Base-by-base conservation (phyloP, 2,888 invertebrate genomes). In the Pristionchus maxplancki region DNA sequence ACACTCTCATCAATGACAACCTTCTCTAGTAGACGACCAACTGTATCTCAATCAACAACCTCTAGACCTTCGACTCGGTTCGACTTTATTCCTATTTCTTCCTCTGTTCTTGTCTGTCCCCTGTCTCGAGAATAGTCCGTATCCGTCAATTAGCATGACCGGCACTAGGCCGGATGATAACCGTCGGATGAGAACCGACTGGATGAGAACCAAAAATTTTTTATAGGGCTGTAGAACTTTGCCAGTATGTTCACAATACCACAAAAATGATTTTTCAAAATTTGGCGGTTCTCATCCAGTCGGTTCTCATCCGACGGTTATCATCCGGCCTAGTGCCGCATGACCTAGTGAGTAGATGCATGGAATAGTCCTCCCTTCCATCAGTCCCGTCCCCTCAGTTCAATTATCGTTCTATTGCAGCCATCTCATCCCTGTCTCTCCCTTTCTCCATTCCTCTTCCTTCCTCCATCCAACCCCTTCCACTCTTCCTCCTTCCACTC, bases 61-160 rank as follows among this genome's bases (percentile, higher is more conserved):
- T 44, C 71, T 74, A 74, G n/a, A n/a, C 8, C 78, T 28, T 28
- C 78, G 13, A 40, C 78, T 78, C 78, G 78, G 78, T 78, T 78
- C n/a, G 78, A 40, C n/a, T 11, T n/a, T 44, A 8, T 13, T 67
- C 20, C 5, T 67, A 31, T 34, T 67, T 67, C 31, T 31, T 67
- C 64, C 31, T 40, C 28, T 20, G 24, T 40, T 78, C 15, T 67
- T 34, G 34, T 67, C 67, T n/a, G 67, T 67, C 34, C 67, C 31
- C 28, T 67, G 67, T 67, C 67, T 67, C 67, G 28, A n/a, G n/a
- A 9, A 64, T 34, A 20, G 34, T 67, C 28, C 34, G 28, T 67
- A 20, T 67, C 28, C 34, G 28, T 67, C 34, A 44, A 44, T 9
- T 44, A 44, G 17, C 20, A 48, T 34, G n/a, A n/a, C n/a, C n/a